Evolutionary conservation across 2,113 vertebrate species (phyloP).

Genomic region (Petromus typicus): DNA sequence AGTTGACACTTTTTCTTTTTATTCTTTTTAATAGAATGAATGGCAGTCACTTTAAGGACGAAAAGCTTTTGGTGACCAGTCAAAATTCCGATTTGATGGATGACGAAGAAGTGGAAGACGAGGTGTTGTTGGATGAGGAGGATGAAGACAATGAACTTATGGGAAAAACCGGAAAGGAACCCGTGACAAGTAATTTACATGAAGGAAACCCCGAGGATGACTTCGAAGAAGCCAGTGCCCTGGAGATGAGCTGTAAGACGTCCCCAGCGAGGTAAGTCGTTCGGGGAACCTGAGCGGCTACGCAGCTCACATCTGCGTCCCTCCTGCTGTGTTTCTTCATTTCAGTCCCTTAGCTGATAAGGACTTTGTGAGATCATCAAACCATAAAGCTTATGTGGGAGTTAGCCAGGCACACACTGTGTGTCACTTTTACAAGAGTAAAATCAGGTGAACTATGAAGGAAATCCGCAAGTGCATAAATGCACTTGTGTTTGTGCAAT

Average conservation of each 20-base stretch:
- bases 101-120: constrained; percentile 95
- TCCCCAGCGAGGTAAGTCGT: constrained; percentile 92
- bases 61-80: constrained; percentile 91
- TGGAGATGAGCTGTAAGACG: constrained; percentile 93
- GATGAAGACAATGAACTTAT: constrained; percentile 89
- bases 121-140: constrained; percentile 94
- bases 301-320: fast-evolving
- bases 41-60: constrained; percentile 93
- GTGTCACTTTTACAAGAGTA: background rate
- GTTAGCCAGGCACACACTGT: background rate
- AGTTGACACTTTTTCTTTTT: constrained; percentile 4
- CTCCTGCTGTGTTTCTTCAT: background rate
- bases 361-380: background rate
- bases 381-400: background rate
- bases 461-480: background rate
- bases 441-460: background rate
- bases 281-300: background rate
- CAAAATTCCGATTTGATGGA: constrained; percentile 93
- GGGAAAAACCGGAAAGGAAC: constrained; percentile 89
- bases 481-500: background rate
- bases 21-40: constrained; percentile 90
- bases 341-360: background rate
- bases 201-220: constrained; percentile 92
- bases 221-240: constrained; percentile 89
- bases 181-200: constrained; percentile 84